phyloP scores from a whole-genome alignment of 1,140 invertebrate genomes.

The Eriosoma lanigerum region DNA sequence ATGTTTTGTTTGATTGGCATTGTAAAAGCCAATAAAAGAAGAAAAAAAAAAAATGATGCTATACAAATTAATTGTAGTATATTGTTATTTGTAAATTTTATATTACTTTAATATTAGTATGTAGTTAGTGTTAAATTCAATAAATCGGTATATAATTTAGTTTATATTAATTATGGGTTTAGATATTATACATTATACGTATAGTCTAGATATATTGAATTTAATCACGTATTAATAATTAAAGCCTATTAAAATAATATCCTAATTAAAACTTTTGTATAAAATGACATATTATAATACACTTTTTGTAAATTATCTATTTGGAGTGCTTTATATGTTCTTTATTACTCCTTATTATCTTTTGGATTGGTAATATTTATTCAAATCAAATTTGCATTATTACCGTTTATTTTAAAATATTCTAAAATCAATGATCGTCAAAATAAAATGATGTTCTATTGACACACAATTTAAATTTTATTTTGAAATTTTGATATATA shows the following conservation, averaged over 20 bases:
- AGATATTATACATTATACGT: not conserved
- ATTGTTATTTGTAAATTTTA: not conserved
- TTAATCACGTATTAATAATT: not conserved
- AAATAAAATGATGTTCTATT: too few relatives aligned
- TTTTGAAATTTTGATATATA: too few relatives aligned
- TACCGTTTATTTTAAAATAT: too few relatives aligned
- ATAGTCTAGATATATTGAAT: not conserved
- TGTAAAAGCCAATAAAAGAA: not conserved
- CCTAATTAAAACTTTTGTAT: constrained; percentile 4
- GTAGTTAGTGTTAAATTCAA: not conserved
- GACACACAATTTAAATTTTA: too few relatives aligned
- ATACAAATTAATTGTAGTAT: not conserved
- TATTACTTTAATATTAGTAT: not conserved
- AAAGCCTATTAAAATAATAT: not conserved
- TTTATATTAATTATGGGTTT: constrained; percentile 23
- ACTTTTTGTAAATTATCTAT: constrained; percentile 1
- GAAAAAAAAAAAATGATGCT: constrained; percentile 15
- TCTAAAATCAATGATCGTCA: too few relatives aligned
- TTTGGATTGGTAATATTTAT: too few relatives aligned
- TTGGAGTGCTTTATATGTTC: too few relatives aligned
- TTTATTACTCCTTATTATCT: too few relatives aligned
- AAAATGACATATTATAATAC: not conserved
- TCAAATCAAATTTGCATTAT: too few relatives aligned
- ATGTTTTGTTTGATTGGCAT: not conserved
- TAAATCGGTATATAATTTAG: not conserved